Evolutionary conservation across 64 coral and sea anemone species (phyloP), one percentile per base, ranked within the genome.

Genomic region (Montipora foliosa): DNA sequence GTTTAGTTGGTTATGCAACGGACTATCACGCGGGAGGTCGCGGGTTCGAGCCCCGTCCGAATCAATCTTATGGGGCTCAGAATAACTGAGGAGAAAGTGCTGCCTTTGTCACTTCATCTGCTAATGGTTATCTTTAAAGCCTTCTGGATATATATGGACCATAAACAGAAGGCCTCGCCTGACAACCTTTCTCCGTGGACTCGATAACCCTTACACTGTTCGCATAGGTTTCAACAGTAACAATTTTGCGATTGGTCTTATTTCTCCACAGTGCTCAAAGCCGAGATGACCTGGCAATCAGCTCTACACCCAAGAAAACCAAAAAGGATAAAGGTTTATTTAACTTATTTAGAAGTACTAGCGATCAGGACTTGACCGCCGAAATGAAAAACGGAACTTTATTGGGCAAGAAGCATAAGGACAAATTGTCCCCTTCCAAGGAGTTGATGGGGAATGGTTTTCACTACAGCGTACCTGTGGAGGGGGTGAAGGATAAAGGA

Each of bases 361-460:
- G 76, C 80, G 29, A 77, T 44, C 55, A 50, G 3, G 89, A 90
- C 20, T 80, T 80, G 46, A 79, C 47, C 10, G 29, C 14, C 19
- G 71, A 55, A 21, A 48, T 53, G 70, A 90, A 90, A 49, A 50
- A 49, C 17, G 59, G 60, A 86, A 86, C 59, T 19, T 47, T 90
- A 67, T n/a, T 15, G 59, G 10, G 88, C 4, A 67, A 78, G 49
- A 67, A 90, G 12, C 74, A n/a, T 5, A 90, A 90, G 13, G 88
- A 79, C 29, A 90, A 86, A 86, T 71, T 47, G 5, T 8, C 66
- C 17, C 16, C 17, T 21, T 21, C 44, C 17, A 68, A 46, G 19
- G 64, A 86, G 62, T 7, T 86, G 64, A 72, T 71, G 62, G 82
- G 47, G 8, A 86, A 86, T 86, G 82, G 82, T 50, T 15, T 86